A percentile compares a stretch with the other conserved stretches of the same genome.
phyloP scores from a whole-genome alignment of 2,888 invertebrate species.

The Drosophila melanocephala region DNA sequence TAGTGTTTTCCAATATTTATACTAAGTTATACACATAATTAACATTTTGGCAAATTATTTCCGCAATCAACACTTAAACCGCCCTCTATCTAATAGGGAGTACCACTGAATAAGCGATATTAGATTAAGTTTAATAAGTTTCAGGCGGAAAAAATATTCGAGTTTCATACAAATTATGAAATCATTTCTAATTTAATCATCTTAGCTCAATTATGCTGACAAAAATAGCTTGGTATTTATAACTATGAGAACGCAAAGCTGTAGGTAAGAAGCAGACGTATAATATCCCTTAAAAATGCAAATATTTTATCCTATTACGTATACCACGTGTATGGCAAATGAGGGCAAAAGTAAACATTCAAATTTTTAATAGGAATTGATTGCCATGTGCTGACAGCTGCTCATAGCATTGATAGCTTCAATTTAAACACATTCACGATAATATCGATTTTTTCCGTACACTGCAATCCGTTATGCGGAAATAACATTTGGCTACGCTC shows the following conservation, averaged over 20 bases:
- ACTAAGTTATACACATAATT: not conserved
- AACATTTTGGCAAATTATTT: not conserved
- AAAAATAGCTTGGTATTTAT: slow-evolving; percentile 12
- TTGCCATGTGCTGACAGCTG: slow-evolving; percentile 47
- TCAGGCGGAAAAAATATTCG: not conserved
- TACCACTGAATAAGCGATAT: not conserved
- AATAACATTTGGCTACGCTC: slow-evolving; percentile 33
- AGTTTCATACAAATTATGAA: not conserved
- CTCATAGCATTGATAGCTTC: not conserved
- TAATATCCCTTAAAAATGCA: slow-evolving; percentile 5
- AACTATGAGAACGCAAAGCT: not conserved
- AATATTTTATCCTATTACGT: slow-evolving; percentile 23
- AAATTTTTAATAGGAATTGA: slow-evolving; percentile 26
- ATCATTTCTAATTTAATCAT: not conserved
- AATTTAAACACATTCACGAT: not conserved
- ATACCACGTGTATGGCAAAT: slow-evolving; percentile 39
- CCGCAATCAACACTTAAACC: not conserved
- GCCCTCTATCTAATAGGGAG: too few relatives aligned
- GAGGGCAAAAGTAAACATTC: slow-evolving; percentile 43
- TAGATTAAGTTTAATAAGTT: not conserved
- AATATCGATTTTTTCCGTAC: slow-evolving; percentile 48
- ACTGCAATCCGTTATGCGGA: slow-evolving; percentile 17
- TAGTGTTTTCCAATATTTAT: not conserved
- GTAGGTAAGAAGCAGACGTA: not conserved
- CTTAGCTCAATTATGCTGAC: slow-evolving; percentile 2